Base-by-base conservation (phyloP, 1,140 invertebrate species). In the Lasioglossum albipes region DNA sequence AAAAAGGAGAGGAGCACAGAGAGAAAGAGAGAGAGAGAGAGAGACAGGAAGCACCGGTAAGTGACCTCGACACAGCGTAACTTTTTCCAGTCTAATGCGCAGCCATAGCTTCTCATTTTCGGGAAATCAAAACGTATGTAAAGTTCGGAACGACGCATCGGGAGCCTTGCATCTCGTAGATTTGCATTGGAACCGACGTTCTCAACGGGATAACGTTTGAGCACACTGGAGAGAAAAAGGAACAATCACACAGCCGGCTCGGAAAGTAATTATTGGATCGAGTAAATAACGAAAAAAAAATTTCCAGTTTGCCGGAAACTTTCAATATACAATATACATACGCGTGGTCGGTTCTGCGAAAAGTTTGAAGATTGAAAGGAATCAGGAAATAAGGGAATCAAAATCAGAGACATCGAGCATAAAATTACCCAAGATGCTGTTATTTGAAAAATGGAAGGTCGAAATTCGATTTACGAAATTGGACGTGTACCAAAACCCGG, bases 11-110 rank as follows among this genome's bases (percentile, higher is more conserved):
- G 16, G 27, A 20, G 42, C 4, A 31, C 3, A 13, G 10, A 31
- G 6, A 62, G 61, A 20, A 20, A 59, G 13, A 0, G 36, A 22
- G 13, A 2, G 75, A 20, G 20, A 13, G n/a, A 41, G 67, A 41
- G 22, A 9, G 20, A 18, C 13, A 61, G n/a, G 7, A 13, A 61
- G 42, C 13, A 18, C 27, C 2, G 2, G 57, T 52, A 73, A 74
- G 45, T 74, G 77, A 74, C 70, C 71, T 18, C 31, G 41, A 36
- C 49, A 36, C 49, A 57, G 74, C 62, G 62, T 66, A 57, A 65
- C 49, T 65, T 79, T 79, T 73, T 42, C 20, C 12, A 6, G 6
- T 41, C 20, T n/a, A n/a, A 27, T 10, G 54, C 54, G 5, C 22
- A 18, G 36, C 31, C 36, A 16, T 42, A 54, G 7, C n/a, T 77